Evolutionary conservation across 2,797 vertebrate species (phyloP).

Genomic region (Acipenser transmontanus): DNA sequence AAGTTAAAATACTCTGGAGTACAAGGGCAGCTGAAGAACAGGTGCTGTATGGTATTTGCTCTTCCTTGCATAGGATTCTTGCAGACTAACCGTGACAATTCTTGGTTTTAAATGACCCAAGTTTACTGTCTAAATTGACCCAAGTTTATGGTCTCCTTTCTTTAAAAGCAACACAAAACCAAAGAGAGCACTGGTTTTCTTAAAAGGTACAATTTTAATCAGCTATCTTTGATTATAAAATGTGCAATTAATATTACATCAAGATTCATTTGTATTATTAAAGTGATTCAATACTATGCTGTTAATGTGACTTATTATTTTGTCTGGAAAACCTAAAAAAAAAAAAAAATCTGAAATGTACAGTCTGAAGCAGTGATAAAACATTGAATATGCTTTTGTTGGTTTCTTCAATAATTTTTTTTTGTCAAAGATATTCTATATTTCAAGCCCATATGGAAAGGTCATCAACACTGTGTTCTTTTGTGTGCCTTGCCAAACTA

Average conservation of each 20-base stretch:
- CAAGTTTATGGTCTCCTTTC: constrained; percentile 26
- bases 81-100: constrained; percentile 76
- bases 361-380: constrained; percentile 66
- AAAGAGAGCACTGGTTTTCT: too few relatives aligned
- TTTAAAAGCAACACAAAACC: constrained; percentile 25
- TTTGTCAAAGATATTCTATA: constrained; percentile 80
- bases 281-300: constrained; percentile 43
- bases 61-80: constrained; percentile 42
- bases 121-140: constrained; percentile 6
- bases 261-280: neutral
- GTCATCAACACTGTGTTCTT: constrained; percentile 87
- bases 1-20: constrained; percentile 20
- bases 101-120: constrained; percentile 77
- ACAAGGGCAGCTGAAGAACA: constrained; percentile 48
- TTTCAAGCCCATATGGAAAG: constrained; percentile 86
- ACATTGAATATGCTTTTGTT: constrained; percentile 82
- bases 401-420: constrained; percentile 79
- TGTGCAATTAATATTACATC: constrained; percentile 38
- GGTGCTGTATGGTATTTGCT: constrained; percentile 47
- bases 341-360: constrained; percentile 46
- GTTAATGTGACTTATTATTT: constrained; percentile 62
- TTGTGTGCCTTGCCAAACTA: constrained; percentile 80
- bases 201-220: too few relatives aligned
- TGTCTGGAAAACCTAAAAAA: constrained; percentile 47
- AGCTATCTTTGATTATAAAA: too few relatives aligned